phyloP scores from a whole-genome alignment of 2,888 invertebrate genomes.

The Alviniconcha strummeri region DNA sequence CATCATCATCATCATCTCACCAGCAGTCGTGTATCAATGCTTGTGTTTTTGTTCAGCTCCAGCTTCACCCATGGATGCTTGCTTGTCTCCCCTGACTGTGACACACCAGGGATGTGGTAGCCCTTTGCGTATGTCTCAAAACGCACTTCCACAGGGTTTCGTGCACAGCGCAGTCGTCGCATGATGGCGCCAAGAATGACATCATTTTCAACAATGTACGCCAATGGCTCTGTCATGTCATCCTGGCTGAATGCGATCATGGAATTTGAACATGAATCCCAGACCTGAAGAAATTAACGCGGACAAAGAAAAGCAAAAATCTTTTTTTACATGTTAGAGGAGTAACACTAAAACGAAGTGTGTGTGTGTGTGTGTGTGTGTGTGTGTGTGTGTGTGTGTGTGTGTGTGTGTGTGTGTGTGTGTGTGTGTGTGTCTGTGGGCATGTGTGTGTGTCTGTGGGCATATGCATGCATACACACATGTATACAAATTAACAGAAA shows the following conservation, averaged over 20 bases:
- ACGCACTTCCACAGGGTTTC: conserved; percentile 80
- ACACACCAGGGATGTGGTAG: conserved; percentile 38
- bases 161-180: conserved; percentile 77
- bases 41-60: conserved; percentile 68
- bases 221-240: conserved; percentile 83
- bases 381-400: background rate
- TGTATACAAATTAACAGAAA: background rate
- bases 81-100: conserved; percentile 37
- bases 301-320: background rate
- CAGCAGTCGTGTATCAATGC: conserved; percentile 73
- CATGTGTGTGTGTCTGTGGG: background rate
- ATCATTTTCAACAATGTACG: conserved; percentile 96
- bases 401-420: background rate
- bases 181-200: conserved; percentile 82
- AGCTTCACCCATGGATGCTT: conserved; percentile 68
- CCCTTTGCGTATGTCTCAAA: conserved; percentile 82
- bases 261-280: conserved; percentile 94
- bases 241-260: conserved; percentile 89
- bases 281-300: conserved; percentile 80
- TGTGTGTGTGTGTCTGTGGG: background rate
- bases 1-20: conserved; percentile 62
- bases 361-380: background rate
- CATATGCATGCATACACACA: background rate
- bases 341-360: background rate
- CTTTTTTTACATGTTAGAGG: background rate